Evolutionary conservation across 1,140 invertebrate genomes (phyloP).

Genomic region (Gonioctena quinquepunctata): DNA sequence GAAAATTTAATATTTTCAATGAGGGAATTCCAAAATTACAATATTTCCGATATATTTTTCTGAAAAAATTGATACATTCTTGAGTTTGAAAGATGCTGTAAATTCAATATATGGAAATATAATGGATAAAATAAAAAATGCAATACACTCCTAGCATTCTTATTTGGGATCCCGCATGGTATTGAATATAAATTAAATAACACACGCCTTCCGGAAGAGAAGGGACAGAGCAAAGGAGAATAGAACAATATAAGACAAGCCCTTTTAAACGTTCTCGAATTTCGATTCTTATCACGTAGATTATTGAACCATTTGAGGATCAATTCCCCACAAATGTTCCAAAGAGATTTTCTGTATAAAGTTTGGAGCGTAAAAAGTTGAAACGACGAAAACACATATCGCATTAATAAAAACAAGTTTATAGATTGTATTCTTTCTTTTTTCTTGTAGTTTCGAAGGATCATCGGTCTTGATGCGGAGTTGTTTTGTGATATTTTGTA

Average conservation of each 20-base stretch:
- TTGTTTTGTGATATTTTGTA: constrained; percentile 21
- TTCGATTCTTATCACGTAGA: constrained; percentile 19
- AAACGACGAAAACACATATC: constrained; percentile 37
- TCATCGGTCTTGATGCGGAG: background rate
- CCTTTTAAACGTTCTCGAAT: background rate
- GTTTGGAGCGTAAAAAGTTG: constrained; percentile 28
- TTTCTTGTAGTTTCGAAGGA: background rate
- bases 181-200: background rate
- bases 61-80: too few relatives aligned
- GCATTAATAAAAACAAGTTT: constrained; percentile 31
- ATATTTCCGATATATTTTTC: too few relatives aligned
- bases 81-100: too few relatives aligned
- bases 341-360: constrained; percentile 28
- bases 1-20: too few relatives aligned
- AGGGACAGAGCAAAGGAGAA: background rate
- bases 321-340: constrained; percentile 34
- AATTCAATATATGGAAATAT: too few relatives aligned
- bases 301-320: constrained; percentile 30
- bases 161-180: background rate
- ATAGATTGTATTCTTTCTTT: constrained; percentile 36
- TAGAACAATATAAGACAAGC: background rate
- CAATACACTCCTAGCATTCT: too few relatives aligned
- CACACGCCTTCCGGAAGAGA: background rate
- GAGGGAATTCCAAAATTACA: too few relatives aligned
- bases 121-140: too few relatives aligned